Percentiles rank a stretch among this genome's conserved stretches.
These are phyloP conservation scores for Norana najaformis DNA, from an alignment of 2,888 invertebrate species.

Conservation along the genomic window DNA sequence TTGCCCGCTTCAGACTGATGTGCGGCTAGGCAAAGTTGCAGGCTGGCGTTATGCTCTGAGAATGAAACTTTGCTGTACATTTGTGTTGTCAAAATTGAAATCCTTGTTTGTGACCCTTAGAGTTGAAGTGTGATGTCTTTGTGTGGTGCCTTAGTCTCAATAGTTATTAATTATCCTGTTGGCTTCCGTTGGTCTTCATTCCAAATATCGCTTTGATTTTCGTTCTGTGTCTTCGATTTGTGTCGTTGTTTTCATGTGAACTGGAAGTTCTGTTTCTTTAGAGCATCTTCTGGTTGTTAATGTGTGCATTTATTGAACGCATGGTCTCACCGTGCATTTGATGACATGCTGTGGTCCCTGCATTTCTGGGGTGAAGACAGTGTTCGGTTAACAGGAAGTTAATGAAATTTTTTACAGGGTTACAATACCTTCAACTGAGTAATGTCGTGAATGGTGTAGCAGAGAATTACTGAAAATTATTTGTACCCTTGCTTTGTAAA, in stretches of 20 bases:
- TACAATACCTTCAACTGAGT: background rate
- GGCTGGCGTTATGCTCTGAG: background rate
- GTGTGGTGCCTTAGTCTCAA: background rate
- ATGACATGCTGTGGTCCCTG: background rate
- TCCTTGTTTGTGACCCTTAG: background rate
- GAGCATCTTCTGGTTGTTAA: background rate
- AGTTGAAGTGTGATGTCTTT: background rate
- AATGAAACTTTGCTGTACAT: background rate
- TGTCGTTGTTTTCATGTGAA: background rate
- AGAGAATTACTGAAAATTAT: background rate
- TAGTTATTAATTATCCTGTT: background rate
- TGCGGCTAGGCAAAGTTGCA: background rate
- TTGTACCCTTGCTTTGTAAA: background rate
- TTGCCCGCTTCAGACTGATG: background rate
- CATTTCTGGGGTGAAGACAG: background rate
- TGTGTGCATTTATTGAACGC: background rate
- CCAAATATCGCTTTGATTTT: background rate
- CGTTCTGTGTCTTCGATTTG: background rate
- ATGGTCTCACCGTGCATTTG: background rate
- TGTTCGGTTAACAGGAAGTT: background rate
- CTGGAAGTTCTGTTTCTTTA: background rate
- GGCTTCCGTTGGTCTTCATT: background rate
- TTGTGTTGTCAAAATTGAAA: constrained; percentile 7
- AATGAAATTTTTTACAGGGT: background rate
- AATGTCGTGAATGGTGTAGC: background rate